Evolutionary conservation across 2,888 invertebrate species (phyloP).

Genomic region (Eurois occulta): DNA sequence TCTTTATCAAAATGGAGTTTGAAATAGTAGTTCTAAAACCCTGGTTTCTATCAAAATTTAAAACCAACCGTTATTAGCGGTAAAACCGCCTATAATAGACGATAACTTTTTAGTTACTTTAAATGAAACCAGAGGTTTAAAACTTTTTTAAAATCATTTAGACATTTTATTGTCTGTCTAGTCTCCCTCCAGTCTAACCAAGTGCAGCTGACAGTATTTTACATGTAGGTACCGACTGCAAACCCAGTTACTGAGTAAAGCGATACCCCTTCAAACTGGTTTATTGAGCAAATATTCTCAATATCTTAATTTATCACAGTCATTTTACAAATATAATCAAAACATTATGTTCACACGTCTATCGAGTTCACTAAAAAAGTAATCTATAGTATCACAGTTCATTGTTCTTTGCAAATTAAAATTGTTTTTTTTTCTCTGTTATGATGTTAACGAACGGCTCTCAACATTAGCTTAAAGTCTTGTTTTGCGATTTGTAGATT

Average conservation of each 20-base stretch:
- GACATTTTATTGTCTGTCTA: neutral
- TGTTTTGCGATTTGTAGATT: neutral
- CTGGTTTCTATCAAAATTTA: neutral
- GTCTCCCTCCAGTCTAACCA: neutral
- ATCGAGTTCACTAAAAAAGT: slow-evolving; percentile 17
- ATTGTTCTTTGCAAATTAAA: slow-evolving; percentile 20
- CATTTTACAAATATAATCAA: slow-evolving; percentile 47
- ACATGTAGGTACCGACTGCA: neutral
- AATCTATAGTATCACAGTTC: too few species aligned
- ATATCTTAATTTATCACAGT: neutral
- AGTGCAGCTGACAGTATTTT: neutral
- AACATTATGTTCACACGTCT: neutral
- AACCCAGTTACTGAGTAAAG: neutral
- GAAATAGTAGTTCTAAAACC: slow-evolving; percentile 2
- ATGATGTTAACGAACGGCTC: neutral
- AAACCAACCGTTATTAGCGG: slow-evolving; percentile 47
- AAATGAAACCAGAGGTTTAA: neutral
- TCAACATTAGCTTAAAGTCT: neutral
- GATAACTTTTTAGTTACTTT: neutral
- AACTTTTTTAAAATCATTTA: neutral
- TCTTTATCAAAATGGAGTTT: neutral
- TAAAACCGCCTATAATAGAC: slow-evolving; percentile 40
- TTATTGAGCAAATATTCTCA: slow-evolving; percentile 37
- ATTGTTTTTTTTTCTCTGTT: neutral
- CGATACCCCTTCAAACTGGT: neutral